These are phyloP conservation scores for Pseudochirops corinnae DNA, from an alignment of 2,797 vertebrate species.

Conservation along the genomic window DNA sequence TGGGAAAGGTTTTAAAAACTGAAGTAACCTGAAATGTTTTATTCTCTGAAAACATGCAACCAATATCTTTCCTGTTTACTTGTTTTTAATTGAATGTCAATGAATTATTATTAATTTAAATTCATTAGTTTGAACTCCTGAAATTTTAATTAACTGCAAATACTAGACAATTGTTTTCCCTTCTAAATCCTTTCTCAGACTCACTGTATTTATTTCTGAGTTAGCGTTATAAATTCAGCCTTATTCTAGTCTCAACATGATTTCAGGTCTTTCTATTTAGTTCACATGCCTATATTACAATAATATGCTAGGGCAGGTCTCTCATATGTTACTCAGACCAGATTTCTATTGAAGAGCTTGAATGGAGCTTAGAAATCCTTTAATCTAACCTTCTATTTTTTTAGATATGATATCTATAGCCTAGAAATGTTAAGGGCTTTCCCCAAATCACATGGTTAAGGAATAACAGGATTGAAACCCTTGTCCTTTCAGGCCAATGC, in stretches of 20 bases:
- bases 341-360: background rate
- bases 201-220: background rate
- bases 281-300: background rate
- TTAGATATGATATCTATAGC: background rate
- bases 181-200: background rate
- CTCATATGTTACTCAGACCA: background rate
- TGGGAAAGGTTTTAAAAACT: background rate
- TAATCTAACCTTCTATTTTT: background rate
- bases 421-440: background rate
- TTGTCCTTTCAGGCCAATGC: background rate
- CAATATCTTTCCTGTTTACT: background rate
- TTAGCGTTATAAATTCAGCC: conserved; percentile 5
- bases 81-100: background rate
- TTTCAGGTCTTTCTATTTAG: background rate
- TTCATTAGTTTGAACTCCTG: background rate
- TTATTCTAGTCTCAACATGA: background rate
- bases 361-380: background rate
- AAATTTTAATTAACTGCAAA: background rate
- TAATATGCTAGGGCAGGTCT: background rate
- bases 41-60: background rate
- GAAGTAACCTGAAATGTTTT: background rate
- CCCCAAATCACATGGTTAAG: background rate
- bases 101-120: conserved; percentile 36
- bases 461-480: background rate
- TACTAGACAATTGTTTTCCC: background rate